Base-by-base conservation (phyloP, 2,113 vertebrate species). In the Albula glossodonta region DNA sequence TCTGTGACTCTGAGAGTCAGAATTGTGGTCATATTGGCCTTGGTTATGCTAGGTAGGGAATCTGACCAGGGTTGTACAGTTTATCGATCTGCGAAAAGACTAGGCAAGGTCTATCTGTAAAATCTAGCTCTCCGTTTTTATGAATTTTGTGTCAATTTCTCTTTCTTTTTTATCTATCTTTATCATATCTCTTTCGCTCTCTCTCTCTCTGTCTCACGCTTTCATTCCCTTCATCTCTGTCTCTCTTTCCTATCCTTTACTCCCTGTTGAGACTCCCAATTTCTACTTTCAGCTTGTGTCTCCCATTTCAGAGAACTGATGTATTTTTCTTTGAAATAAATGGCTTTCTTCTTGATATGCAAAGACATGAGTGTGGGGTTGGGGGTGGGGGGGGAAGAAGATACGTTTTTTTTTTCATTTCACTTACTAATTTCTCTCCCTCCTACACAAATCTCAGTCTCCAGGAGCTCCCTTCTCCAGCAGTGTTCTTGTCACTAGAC, bases 301-400 rank as follows among this genome's bases (percentile, higher is more conserved):
- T 74, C 70, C 70, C 70, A n/a, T 74, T 74, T 74, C 70, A 74
- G 70, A 74, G 70, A 74, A 74, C 70, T 74, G n/a, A 74, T 74
- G 70, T 74, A 74, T 74, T 31, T 31, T 31, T 22, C 22, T 74
- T 74, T 74, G 70, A 74, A 74, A 74, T 25, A 31, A 31, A 74
- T 10, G n/a, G n/a, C 70, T n/a, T 74, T 74, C 70, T 31, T 74
- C 70, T 74, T 74, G 70, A 74, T 74, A 74, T 74, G 70, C 70
- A 74, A 74, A 74, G 70, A 74, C 70, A 10, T 74, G 70, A 74
- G 70, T 8, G n/a, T 11, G 9, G 31, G 31, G 31, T 41, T 41
- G 31, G 53, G 12, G 53, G 53, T 9, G 12, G 12, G 53, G 12
- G n/a, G 22, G 8, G n/a, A 22, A 74, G 31, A 19, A n/a, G n/a